Percentiles rank a stretch among this genome's conserved stretches.
Conservation (phyloP, 2,888 invertebrate species). For the Drosophila paracracens region DNA sequence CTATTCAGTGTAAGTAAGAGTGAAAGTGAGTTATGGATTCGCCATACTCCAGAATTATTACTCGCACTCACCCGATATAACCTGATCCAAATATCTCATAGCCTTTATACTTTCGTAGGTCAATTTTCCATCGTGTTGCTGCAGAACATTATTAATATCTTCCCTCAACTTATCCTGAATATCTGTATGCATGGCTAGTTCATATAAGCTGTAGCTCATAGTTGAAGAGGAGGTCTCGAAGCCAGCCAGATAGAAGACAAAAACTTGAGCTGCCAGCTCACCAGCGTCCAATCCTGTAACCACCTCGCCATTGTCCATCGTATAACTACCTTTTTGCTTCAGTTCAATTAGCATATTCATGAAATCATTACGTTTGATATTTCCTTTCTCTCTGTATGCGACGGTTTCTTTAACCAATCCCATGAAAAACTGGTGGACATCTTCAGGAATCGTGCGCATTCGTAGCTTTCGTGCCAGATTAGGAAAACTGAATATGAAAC, state of each 20-base stretch:
- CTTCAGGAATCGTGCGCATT: conserved; percentile 63
- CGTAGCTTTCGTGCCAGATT: conserved; percentile 65
- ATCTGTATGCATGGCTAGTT: conserved; percentile 85
- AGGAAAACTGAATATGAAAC: conserved; percentile 59
- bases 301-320: conserved; percentile 71
- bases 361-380: conserved; percentile 85
- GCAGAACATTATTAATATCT: conserved; percentile 84
- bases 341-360: conserved; percentile 85
- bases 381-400: conserved; percentile 80
- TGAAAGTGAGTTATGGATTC: neutral
- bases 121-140: conserved; percentile 82
- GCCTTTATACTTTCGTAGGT: conserved; percentile 83
- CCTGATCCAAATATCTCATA: conserved; percentile 85
- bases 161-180: conserved; percentile 84
- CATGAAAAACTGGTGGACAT: conserved; percentile 79
- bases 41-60: neutral
- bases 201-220: conserved; percentile 85
- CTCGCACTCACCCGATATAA: conserved; percentile 84
- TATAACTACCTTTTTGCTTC: conserved; percentile 71
- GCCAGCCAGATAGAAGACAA: conserved; percentile 86
- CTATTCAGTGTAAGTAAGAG: conserved; percentile 83
- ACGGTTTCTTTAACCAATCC: conserved; percentile 83
- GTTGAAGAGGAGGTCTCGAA: conserved; percentile 86
- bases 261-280: conserved; percentile 86
- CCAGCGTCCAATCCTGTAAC: conserved; percentile 75